A percentile compares a stretch with the other conserved stretches of the same genome.
These are phyloP conservation scores for Nemoura dubitans DNA, from an alignment of 2,888 invertebrate genomes.

Conservation along the genomic window DNA sequence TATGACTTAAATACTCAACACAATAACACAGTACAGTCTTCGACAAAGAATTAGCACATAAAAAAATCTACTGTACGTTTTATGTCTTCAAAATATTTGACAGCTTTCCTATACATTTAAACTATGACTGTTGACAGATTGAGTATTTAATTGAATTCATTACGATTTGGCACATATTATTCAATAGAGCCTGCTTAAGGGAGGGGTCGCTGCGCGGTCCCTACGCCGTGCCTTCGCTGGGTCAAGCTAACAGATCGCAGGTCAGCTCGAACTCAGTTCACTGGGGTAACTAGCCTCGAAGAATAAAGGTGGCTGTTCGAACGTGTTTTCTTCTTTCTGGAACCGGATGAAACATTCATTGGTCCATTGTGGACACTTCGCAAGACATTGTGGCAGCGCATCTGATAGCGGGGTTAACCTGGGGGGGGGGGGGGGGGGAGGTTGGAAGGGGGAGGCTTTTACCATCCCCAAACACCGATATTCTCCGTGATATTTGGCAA, in stretches of 20 bases:
- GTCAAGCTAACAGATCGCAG: neutral
- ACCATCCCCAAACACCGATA: neutral
- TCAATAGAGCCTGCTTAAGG: neutral
- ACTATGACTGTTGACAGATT: conserved; percentile 44
- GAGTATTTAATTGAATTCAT: conserved; percentile 48
- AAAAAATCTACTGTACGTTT: conserved; percentile 45
- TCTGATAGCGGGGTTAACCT: neutral
- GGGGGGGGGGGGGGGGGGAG: neutral
- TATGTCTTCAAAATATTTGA: conserved; percentile 34
- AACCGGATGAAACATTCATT: neutral
- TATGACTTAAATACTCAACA: conserved; percentile 45
- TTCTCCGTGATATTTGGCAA: conserved; percentile 47
- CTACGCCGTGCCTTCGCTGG: neutral
- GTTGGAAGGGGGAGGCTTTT: neutral
- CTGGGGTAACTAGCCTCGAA: neutral
- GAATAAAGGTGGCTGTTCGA: neutral
- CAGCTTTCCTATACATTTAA: conserved; percentile 38
- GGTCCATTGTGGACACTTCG: neutral
- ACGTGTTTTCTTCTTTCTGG: neutral
- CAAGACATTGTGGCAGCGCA: neutral
- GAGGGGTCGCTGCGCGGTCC: neutral
- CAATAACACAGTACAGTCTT: conserved; percentile 48
- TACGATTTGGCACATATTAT: conserved; percentile 49
- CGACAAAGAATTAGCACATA: conserved; percentile 49
- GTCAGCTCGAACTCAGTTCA: neutral